Base-by-base conservation (phyloP, 2,797 vertebrate species). In the Thunnus albacares region DNA sequence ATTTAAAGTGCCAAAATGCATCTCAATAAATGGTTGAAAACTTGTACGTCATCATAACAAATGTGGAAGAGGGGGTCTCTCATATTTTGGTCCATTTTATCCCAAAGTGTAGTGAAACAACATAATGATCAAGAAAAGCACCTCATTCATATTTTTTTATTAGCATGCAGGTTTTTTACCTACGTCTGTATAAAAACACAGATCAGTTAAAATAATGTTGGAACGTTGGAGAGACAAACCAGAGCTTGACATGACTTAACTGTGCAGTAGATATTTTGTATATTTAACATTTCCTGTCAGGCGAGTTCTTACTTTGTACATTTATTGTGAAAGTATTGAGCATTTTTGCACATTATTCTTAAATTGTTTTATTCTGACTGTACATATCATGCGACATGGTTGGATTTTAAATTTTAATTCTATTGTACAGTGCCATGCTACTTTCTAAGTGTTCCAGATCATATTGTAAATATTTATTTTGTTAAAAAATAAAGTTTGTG, bases 401-500 rank as follows among this genome's bases (percentile, higher is more conserved):
- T 24, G 14, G 66, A 59, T 82, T 89, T 87, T 61, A 58, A 70
- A 79, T 71, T 66, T 72, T 24, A 69, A 75, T 51, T 79, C 52
- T 66, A 22, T 35, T 87, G 79, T 82, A 83, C 80, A 82, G 83
- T 92, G 70, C 82, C 70, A 77, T 88, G 87, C 82, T 85, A 80
- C 77, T 90, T 93, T 90, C 86, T 81, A 88, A 84, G 72, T 92
- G 90, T 89, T 81, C 45, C 80, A 82, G 83, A 92, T 90, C 87
- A 83, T 83, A 84, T 74, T 94, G 90, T 93, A 92, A 83, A 93
- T 94, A 93, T 94, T 91, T 95, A 94, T 95, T 96, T 96, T 95
- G 83, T 89, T 91, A 94, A 90, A 92, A 92, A 93, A 90, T 89
- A 90, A 95, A 92, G 84, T 83, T 79, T 69, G 75, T 89, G 75